These are phyloP conservation scores for Tetragonisca angustula DNA, from an alignment of 2,888 invertebrate genomes.

Conservation along the genomic window DNA sequence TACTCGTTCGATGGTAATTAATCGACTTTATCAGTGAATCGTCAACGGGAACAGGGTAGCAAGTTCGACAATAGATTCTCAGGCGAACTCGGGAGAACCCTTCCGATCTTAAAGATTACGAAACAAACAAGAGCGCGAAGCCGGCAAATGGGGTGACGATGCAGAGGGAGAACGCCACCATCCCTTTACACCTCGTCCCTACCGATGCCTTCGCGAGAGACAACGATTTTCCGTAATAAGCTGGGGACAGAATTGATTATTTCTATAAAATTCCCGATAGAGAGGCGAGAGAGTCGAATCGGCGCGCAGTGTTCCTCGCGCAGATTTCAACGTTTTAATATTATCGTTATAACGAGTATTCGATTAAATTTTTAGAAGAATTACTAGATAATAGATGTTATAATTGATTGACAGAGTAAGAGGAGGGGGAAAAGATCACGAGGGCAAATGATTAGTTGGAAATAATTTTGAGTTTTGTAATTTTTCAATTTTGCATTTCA, in stretches of 20 bases:
- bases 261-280: slow-evolving; percentile 17
- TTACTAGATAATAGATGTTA: too few relatives aligned
- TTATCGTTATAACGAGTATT: neutral
- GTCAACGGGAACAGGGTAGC: too few relatives aligned
- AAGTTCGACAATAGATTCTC: slow-evolving; percentile 77
- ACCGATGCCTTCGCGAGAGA: slow-evolving; percentile 49
- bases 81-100: slow-evolving; percentile 73
- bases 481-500: too few relatives aligned
- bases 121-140: slow-evolving; percentile 83
- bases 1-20: too few relatives aligned
- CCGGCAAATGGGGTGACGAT: slow-evolving; percentile 82
- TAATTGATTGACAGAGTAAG: neutral
- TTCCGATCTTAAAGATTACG: slow-evolving; percentile 84
- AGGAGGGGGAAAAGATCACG: neutral
- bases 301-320: neutral
- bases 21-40: neutral
- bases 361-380: too few relatives aligned
- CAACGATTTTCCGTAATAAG: slow-evolving; percentile 64
- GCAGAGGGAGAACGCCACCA: slow-evolving; percentile 69
- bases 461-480: too few relatives aligned
- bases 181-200: slow-evolving; percentile 67
- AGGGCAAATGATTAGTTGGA: neutral
- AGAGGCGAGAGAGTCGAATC: neutral
- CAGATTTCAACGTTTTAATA: neutral
- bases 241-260: slow-evolving; percentile 45